Evolutionary conservation across 2,113 vertebrate species (phyloP), one percentile per base, ranked within the genome.

Genomic region (Ornithorhynchus anatinus): DNA sequence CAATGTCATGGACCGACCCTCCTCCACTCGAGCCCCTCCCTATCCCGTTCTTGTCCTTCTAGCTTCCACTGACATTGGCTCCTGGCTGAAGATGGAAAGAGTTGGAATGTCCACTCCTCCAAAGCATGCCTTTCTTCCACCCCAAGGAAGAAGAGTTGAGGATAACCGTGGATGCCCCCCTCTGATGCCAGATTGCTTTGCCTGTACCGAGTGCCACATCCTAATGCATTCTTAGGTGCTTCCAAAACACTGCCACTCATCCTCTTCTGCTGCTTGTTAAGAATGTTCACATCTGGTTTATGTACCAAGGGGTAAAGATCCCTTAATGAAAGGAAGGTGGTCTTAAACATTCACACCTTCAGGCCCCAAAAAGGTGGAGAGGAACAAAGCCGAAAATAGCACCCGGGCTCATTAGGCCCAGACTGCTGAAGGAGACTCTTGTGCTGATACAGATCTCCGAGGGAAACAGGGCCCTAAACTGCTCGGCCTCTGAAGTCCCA

Each of bases 131-230:
- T n/a, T n/a, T n/a, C n/a, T n/a, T n/a, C n/a, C n/a, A n/a, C n/a
- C n/a, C n/a, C n/a, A n/a, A n/a, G n/a, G n/a, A n/a, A n/a, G n/a
- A n/a, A n/a, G n/a, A n/a, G n/a, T n/a, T n/a, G n/a, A n/a, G n/a
- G n/a, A n/a, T n/a, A n/a, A n/a, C n/a, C 92, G 92, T 84, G 93
- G 92, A 94, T 91, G 93, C 92, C 81, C 93, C 95, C 93, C 93
- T 95, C 93, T 93, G 92, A 92, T 94, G 91, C 93, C 81, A 86
- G 86, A 86, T 92, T 92, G 90, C 89, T 94, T 93, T 94, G 92
- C 94, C 93, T 94, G 92, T 94, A 94, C 93, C 85, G 89, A 86
- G 69, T 92, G 89, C 90, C 92, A 93, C 94, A 92, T 94, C 92
- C 94, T 90, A 92, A 95, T 94, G 91, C 92, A n/a, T n/a, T n/a